These are phyloP conservation scores for Falco biarmicus DNA, from an alignment of 2,797 vertebrate genomes.

Conservation along the genomic window DNA sequence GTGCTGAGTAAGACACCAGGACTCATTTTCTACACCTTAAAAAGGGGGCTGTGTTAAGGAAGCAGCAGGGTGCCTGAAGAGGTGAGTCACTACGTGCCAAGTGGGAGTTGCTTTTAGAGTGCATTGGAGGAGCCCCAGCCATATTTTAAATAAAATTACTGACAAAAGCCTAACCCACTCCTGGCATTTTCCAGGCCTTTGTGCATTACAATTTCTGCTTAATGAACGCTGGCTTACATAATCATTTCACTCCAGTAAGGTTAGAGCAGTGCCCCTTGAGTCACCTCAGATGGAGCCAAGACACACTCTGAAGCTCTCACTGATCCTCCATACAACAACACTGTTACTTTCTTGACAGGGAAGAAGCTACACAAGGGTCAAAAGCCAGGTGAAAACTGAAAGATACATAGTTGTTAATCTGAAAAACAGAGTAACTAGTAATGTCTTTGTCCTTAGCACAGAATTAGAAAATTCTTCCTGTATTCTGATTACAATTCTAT, in stretches of 20 bases:
- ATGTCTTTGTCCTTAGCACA: not conserved
- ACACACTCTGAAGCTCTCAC: not conserved
- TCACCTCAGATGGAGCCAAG: not conserved
- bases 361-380: not conserved
- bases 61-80: not conserved
- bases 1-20: not conserved
- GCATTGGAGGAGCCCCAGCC: not conserved
- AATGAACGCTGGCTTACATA: not conserved
- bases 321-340: not conserved
- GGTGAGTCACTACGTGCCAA: not conserved
- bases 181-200: not conserved
- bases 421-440: not conserved
- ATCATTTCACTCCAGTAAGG: not conserved
- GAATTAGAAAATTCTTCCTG: not conserved
- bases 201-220: not conserved
- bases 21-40: not conserved
- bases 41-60: not conserved
- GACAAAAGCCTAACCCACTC: not conserved
- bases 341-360: not conserved
- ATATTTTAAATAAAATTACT: not conserved
- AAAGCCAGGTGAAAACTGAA: not conserved
- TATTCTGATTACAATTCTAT: not conserved
- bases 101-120: not conserved
- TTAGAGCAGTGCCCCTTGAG: not conserved
- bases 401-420: not conserved